A percentile compares a stretch with the other conserved stretches of the same genome.
phyloP scores from a whole-genome alignment of 2,888 invertebrate species.

The Mesochorus sp. region DNA sequence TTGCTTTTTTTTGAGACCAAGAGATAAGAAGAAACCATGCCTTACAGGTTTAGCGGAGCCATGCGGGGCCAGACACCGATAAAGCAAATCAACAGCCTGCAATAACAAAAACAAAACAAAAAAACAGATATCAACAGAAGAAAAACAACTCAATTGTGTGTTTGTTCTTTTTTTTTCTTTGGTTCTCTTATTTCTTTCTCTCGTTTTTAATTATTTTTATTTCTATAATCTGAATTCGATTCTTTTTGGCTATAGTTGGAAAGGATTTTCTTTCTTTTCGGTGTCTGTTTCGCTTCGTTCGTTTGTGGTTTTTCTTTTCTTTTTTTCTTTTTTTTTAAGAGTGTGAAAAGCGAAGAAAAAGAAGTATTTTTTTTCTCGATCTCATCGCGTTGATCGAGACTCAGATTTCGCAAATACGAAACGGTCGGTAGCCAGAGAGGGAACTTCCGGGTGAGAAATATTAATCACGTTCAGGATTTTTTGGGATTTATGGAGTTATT shows the following conservation, averaged over 20 bases:
- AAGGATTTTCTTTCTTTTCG: conserved; percentile 30
- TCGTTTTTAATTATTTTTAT: not conserved
- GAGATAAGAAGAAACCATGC: conserved; percentile 80
- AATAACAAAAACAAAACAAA: conserved; percentile 80
- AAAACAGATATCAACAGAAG: conserved; percentile 80
- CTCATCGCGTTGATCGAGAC: too few relatives aligned
- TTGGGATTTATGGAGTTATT: too few relatives aligned
- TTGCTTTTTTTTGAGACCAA: too few relatives aligned
- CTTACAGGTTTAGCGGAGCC: conserved; percentile 82
- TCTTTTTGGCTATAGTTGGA: conserved; percentile 22
- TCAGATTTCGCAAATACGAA: too few relatives aligned
- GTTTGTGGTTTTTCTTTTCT: conserved; percentile 1
- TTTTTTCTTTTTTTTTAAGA: not conserved
- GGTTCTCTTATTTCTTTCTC: conserved; percentile 14
- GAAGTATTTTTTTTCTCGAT: too few relatives aligned
- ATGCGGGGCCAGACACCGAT: conserved; percentile 82
- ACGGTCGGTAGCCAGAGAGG: too few relatives aligned
- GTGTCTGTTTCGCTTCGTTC: conserved; percentile 67
- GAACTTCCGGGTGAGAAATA: too few relatives aligned
- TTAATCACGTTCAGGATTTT: too few relatives aligned
- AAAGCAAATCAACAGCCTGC: conserved; percentile 82
- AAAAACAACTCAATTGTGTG: conserved; percentile 38
- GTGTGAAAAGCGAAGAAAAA: not conserved
- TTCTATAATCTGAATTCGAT: not conserved
- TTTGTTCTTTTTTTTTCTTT: conserved; percentile 26